A percentile compares a stretch with the other conserved stretches of the same genome.
Conservation (phyloP, 2,797 vertebrate genomes). For the Sylvia borin region DNA sequence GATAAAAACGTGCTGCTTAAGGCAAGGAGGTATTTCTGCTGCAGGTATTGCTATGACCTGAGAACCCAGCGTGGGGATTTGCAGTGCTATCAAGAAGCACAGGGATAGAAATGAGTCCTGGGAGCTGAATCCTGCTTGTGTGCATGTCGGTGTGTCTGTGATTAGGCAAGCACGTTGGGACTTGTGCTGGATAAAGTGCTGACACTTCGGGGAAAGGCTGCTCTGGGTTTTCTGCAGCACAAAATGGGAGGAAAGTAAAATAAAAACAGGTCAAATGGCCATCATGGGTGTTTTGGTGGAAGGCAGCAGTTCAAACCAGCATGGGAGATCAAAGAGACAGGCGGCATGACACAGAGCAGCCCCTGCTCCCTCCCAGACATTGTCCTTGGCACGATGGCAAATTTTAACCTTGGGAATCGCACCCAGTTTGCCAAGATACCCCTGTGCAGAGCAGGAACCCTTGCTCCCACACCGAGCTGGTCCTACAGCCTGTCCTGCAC, state of each 20-base stretch:
- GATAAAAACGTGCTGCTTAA: not conserved
- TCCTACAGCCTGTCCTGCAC: not conserved
- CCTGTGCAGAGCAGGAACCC: not conserved
- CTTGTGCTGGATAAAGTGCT: not conserved
- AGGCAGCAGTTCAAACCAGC: not conserved
- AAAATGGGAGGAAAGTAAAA: not conserved
- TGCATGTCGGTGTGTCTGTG: fast-evolving
- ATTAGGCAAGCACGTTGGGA: not conserved
- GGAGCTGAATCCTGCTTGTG: not conserved
- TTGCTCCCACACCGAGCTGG: fast-evolving
- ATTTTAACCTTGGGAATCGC: not conserved
- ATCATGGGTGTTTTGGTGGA: not conserved
- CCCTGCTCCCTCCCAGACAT: not conserved
- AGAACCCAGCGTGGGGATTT: not conserved
- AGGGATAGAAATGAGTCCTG: not conserved
- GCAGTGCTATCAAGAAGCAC: not conserved
- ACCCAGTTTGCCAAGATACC: not conserved
- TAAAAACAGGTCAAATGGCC: not conserved
- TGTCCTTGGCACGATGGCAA: not conserved
- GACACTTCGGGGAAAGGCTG: not conserved
- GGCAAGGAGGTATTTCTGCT: not conserved
- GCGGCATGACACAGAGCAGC: not conserved
- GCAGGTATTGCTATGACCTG: not conserved
- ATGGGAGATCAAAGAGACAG: not conserved
- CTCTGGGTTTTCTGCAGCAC: not conserved